Base-by-base conservation (phyloP, 2,797 vertebrate genomes). In the Phyllotis vaccarum region DNA sequence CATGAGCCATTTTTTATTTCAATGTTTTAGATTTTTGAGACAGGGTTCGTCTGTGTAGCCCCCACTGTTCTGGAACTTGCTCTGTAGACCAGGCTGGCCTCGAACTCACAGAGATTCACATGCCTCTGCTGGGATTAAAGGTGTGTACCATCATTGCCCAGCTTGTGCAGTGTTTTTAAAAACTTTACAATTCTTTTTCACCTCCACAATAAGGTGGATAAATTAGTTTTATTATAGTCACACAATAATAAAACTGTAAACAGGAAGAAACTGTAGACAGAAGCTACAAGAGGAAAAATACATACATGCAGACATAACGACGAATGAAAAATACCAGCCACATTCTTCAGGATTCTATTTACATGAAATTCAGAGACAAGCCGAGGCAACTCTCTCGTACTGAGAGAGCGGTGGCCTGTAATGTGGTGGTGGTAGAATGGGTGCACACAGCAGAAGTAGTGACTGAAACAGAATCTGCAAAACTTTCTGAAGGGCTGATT, bases 181-280 rank as follows among this genome's bases (percentile, higher is more conserved):
- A 12, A 3, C 22, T n/a, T n/a, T 2, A 40, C 34, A 19, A 56
- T 74, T 74, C 40, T 75, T 79, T 70, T 89, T 66, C 24, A 31
- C 22, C 49, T 90, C 72, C 66, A 74, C 11, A 87, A 76, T 56
- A 89, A 66, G 79, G 31, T 24, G 6, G 19, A 76, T 68, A 72
- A 86, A 64, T 91, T 64, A 11, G 87, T 91, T 81, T 87, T 70
- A 62, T 76, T 56, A 43, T 43, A 83, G 64, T 90, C 16, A 49
- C 46, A 78, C 17, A 43, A n/a, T 66, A 72, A 49, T 24, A 56
- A 56, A 10, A 58, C 5, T 64, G n/a, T 10, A 90, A 86, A 87
- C 91, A 94, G 88, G 56, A n/a, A n/a, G n/a, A n/a, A n/a, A n/a
- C n/a, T n/a, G n/a, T n/a, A n/a, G n/a, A 64, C 40, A 81, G 4